A percentile compares a stretch with the other conserved stretches of the same genome.
Evolutionary conservation across 2,888 invertebrate genomes (phyloP).

Genomic region (Caenorhabditis sulstoni): DNA sequence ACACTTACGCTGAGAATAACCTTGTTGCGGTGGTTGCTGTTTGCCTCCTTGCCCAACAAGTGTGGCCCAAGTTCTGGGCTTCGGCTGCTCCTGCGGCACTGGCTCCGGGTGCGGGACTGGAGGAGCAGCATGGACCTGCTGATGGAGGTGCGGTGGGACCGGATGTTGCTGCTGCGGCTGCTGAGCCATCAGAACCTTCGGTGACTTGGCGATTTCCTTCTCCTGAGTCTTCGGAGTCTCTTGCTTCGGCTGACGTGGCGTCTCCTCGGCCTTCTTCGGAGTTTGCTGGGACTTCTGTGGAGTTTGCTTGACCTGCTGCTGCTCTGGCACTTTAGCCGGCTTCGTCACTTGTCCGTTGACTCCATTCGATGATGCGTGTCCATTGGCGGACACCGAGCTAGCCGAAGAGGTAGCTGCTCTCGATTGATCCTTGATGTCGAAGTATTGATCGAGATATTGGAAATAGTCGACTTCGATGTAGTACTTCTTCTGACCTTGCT

Average conservation of each 20-base stretch:
- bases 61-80: conserved; percentile 66
- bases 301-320: conserved; percentile 22
- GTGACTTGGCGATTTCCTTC: conserved; percentile 25
- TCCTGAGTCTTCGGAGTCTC: conserved; percentile 31
- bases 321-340: conserved; percentile 8
- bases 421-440: conserved; percentile 26
- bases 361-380: conserved; percentile 16
- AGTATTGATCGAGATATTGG: conserved; percentile 55
- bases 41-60: conserved; percentile 58
- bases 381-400: conserved; percentile 13
- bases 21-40: conserved; percentile 22
- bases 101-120: conserved; percentile 32
- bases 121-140: too few species aligned
- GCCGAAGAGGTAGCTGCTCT: not conserved
- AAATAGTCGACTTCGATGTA: conserved; percentile 68
- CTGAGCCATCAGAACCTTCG: conserved; percentile 9
- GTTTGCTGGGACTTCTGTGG: conserved; percentile 26
- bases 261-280: conserved; percentile 38
- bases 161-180: conserved; percentile 1
- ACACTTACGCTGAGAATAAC: conserved; percentile 17
- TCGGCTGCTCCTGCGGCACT: conserved; percentile 41
- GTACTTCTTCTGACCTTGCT: conserved; percentile 68
- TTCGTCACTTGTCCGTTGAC: conserved; percentile 38
- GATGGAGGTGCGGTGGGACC: too few species aligned
- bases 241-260: conserved; percentile 11